phyloP scores from a whole-genome alignment of 1,140 invertebrate genomes.

The Brachionus plicatilis region DNA sequence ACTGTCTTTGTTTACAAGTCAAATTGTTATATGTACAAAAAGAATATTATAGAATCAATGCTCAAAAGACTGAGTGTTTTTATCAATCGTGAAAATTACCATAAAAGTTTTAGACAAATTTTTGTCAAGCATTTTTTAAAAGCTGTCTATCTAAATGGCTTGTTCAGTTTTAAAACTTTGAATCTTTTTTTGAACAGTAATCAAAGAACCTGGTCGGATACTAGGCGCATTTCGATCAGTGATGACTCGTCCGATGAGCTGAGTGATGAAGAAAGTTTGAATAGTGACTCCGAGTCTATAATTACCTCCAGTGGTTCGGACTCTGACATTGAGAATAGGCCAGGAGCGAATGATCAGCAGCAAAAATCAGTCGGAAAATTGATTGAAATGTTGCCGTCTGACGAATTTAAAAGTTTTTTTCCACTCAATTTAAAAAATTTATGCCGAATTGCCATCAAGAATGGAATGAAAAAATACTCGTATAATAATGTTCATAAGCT shows the following conservation, averaged over 20 bases:
- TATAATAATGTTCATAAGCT: not conserved
- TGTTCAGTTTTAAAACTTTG: not conserved
- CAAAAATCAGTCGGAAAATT: not conserved
- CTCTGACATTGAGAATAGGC: not conserved
- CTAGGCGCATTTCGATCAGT: not conserved
- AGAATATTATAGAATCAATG: slow-evolving; percentile 1
- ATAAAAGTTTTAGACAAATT: not conserved
- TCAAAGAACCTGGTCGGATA: not conserved
- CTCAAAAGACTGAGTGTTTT: not conserved
- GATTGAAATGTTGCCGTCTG: not conserved
- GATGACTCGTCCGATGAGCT: not conserved
- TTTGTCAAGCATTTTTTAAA: not conserved
- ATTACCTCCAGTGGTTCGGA: not conserved
- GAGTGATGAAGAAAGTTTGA: not conserved
- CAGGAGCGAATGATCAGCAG: not conserved
- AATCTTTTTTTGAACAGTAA: not conserved
- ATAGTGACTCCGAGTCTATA: not conserved
- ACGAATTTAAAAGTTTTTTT: not conserved
- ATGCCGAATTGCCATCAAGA: not conserved
- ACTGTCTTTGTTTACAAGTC: slow-evolving; percentile 1
- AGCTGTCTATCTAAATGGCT: not conserved
- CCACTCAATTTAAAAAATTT: slow-evolving; percentile 3
- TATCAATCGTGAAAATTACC: slow-evolving; percentile 19
- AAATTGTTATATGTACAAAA: not conserved
- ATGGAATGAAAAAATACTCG: not conserved